A percentile compares a stretch with the other conserved stretches of the same genome.
phyloP scores from a whole-genome alignment of 2,113 vertebrate species.

The Seriola aureovittata region DNA sequence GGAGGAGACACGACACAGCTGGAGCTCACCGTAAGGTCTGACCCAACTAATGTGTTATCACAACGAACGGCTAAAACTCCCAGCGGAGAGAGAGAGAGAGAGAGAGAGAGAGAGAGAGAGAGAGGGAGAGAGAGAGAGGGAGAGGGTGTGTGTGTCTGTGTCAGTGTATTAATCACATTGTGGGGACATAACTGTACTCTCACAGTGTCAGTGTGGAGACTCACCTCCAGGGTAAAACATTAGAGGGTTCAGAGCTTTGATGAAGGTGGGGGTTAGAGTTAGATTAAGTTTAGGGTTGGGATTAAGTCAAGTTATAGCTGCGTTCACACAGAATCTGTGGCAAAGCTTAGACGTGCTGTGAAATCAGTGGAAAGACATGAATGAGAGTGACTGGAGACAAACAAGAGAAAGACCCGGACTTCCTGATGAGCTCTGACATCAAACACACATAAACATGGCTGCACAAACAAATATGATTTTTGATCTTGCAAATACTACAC shows the following conservation, averaged over 20 bases:
- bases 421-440: not conserved
- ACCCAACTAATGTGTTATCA: constrained; percentile 43
- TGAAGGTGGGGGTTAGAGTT: not conserved
- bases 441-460: no score
- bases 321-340: no score
- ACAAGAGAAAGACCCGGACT: not conserved
- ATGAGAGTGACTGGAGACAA: not conserved
- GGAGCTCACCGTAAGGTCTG: constrained; percentile 37
- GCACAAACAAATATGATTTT: not conserved
- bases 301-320: not conserved
- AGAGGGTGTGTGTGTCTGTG: not conserved
- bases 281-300: not conserved
- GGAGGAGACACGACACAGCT: constrained; percentile 76
- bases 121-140: no score
- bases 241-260: not conserved
- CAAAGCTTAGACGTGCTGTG: not conserved
- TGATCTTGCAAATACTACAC: not conserved
- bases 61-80: constrained; percentile 31
- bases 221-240: not conserved
- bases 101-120: no score
- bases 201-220: not conserved
- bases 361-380: not conserved
- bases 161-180: not conserved
- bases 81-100: constrained; percentile 4
- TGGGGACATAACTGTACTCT: not conserved